These are phyloP conservation scores for Chromobotia macracanthus DNA, from an alignment of 2,797 vertebrate species.

Conservation along the genomic window DNA sequence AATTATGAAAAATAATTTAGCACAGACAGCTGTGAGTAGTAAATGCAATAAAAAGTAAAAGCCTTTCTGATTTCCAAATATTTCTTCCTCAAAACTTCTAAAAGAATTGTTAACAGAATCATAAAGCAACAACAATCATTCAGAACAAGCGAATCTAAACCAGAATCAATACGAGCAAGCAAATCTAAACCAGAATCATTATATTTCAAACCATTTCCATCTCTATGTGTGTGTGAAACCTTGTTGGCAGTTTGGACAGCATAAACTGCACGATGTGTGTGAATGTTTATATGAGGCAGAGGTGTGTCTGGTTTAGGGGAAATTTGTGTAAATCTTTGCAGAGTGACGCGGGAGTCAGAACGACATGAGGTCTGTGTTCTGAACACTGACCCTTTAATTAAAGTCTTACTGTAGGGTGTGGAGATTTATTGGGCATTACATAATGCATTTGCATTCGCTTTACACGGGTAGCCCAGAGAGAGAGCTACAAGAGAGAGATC, in stretches of 20 bases:
- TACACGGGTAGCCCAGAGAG: constrained; percentile 21
- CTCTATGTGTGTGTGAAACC: neutral
- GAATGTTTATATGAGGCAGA: constrained; percentile 51
- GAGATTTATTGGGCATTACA: constrained; percentile 75
- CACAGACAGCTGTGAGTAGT: neutral
- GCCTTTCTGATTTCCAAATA: neutral
- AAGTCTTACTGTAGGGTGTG: constrained; percentile 74
- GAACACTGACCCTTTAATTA: constrained; percentile 70
- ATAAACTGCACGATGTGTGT: constrained; percentile 54
- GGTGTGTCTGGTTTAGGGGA: constrained; percentile 55
- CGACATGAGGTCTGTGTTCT: constrained; percentile 62
- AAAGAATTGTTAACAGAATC: neutral
- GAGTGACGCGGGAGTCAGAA: constrained; percentile 67
- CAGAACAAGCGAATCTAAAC: neutral
- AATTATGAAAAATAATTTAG: too few species aligned
- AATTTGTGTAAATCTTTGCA: constrained; percentile 57
- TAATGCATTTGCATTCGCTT: constrained; percentile 72
- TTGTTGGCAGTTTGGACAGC: constrained; percentile 52
- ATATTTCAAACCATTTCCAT: neutral
- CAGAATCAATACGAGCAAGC: too few species aligned
- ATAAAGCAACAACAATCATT: neutral
- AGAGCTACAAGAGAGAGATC: constrained; percentile 63
- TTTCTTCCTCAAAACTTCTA: neutral
- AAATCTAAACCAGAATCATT: neutral
- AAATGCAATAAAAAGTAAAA: neutral